Percentiles rank a stretch among this genome's conserved stretches.
These are phyloP conservation scores for Coregonus ussuriensis DNA, from an alignment of 2,797 vertebrate species.

Conservation along the genomic window DNA sequence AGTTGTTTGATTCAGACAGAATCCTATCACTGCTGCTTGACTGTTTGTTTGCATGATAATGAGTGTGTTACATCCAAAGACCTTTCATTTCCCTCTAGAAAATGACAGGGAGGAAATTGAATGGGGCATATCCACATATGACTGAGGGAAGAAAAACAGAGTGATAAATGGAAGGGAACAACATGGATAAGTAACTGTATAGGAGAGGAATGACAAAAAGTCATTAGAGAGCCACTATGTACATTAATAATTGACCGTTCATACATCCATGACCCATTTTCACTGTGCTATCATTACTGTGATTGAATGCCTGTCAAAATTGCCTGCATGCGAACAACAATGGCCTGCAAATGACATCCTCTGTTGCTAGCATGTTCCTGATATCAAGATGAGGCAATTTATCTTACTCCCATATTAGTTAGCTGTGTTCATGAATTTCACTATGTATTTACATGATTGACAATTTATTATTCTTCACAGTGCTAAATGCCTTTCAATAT, in stretches of 20 bases:
- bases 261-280: constrained; percentile 42
- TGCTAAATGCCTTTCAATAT: background rate
- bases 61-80: background rate
- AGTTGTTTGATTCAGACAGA: background rate
- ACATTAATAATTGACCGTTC: constrained; percentile 48
- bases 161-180: constrained; percentile 32
- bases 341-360: constrained; percentile 14
- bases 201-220: constrained; percentile 44
- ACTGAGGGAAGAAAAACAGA: background rate
- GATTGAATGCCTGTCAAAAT: constrained; percentile 56
- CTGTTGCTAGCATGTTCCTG: background rate
- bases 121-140: background rate
- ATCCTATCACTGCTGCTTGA: background rate
- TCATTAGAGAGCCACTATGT: constrained; percentile 49
- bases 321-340: constrained; percentile 13
- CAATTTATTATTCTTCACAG: background rate
- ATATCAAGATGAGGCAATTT: background rate
- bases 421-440: background rate
- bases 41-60: background rate
- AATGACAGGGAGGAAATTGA: background rate
- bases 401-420: background rate
- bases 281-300: constrained; percentile 35
- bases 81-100: background rate
- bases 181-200: constrained; percentile 39
- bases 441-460: background rate